A percentile compares a stretch with the other conserved stretches of the same genome.
These are phyloP conservation scores for Henricia sp. DNA, from an alignment of 53 echinoderm and acorn worm species.

Conservation along the genomic window DNA sequence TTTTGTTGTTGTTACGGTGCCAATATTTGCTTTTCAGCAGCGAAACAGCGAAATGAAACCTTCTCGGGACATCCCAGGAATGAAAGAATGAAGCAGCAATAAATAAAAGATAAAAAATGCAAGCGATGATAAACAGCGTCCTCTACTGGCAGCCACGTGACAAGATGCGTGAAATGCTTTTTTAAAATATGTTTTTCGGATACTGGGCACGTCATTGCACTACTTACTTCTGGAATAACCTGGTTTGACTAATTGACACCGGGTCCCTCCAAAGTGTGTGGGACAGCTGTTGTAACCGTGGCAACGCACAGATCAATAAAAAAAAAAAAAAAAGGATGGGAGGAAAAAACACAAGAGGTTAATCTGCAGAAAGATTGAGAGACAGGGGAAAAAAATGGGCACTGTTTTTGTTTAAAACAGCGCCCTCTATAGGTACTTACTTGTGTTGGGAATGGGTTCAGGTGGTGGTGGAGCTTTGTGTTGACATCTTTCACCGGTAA, in stretches of 20 bases:
- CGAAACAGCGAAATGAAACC: conserved; percentile 36
- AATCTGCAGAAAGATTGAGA: conserved; percentile 47
- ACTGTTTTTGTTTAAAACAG: conserved; percentile 1
- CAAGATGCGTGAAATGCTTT: conserved; percentile 66
- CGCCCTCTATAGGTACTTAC: conserved; percentile 45
- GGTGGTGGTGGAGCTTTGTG: conserved; percentile 38
- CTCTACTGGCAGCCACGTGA: conserved; percentile 59
- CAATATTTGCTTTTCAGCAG: no score
- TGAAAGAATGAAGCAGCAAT: conserved; percentile 5
- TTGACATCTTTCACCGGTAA: conserved; percentile 65
- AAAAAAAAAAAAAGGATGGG: conserved; percentile 13
- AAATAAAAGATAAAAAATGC: conserved; percentile 26
- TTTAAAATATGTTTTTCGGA: no score
- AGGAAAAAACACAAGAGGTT: conserved; percentile 58
- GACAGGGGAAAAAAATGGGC: conserved; percentile 2
- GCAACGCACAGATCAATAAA: conserved; percentile 30
- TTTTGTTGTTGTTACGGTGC: no score
- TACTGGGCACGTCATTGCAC: conserved; percentile 73
- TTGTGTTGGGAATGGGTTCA: conserved; percentile 22
- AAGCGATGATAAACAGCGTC: conserved; percentile 52
- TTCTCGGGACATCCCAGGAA: conserved; percentile 53
- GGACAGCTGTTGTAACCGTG: conserved; percentile 62
- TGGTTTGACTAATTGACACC: conserved; percentile 65
- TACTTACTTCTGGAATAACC: conserved; percentile 65
- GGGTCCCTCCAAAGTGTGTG: conserved; percentile 52